These are phyloP conservation scores for Cassiopea andromeda DNA, from an alignment of 30 jellyfish, hydroid and myxozoan genomes.

Conservation along the genomic window DNA sequence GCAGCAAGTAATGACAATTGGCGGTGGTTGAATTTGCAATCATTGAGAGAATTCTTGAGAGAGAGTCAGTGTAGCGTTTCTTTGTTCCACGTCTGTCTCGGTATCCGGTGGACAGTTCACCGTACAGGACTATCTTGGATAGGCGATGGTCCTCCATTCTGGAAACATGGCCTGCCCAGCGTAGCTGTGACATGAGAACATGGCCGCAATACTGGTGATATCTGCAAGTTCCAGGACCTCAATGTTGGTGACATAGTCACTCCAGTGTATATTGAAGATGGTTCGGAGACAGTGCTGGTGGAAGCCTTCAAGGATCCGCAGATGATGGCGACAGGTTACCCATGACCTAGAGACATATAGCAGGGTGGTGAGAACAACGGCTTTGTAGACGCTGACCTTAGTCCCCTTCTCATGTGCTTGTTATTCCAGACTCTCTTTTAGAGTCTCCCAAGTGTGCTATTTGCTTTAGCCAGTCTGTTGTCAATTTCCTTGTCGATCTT, in stretches of 20 bases:
- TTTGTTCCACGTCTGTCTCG: not conserved
- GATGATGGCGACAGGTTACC: slow-evolving; percentile 9
- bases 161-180: too few species aligned
- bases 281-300: not conserved
- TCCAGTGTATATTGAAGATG: slow-evolving; percentile 29
- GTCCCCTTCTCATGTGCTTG: not conserved
- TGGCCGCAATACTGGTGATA: too few species aligned
- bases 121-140: not conserved
- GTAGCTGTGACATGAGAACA: too few species aligned
- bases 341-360: slow-evolving; percentile 25
- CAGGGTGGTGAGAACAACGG: not conserved
- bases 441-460: not conserved
- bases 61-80: not conserved
- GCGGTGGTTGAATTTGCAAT: not conserved
- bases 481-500: slow-evolving; percentile 11
- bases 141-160: not conserved
- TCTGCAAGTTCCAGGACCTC: slow-evolving; percentile 11
- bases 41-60: not conserved
- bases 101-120: slow-evolving; percentile 11
- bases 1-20: not conserved
- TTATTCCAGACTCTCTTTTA: not conserved
- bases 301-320: not conserved
- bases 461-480: not conserved
- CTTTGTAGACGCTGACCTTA: not conserved
- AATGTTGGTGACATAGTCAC: slow-evolving; percentile 1